Percentiles rank a stretch among this genome's conserved stretches.
These are phyloP conservation scores for Pipistrellus pygmaeus DNA, from an alignment of 2,797 vertebrate species.

Conservation along the genomic window DNA sequence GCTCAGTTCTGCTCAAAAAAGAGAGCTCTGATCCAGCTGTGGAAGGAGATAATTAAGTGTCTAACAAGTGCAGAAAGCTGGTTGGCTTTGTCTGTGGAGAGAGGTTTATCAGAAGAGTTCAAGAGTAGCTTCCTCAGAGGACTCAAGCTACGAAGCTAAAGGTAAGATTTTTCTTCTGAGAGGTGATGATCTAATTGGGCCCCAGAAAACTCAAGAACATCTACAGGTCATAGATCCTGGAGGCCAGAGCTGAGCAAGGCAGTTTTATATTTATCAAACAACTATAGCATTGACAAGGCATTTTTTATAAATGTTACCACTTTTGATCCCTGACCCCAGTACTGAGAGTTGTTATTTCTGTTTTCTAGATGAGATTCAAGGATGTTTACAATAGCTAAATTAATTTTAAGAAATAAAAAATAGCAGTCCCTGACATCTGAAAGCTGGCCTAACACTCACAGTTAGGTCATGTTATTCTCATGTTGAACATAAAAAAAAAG, in stretches of 20 bases:
- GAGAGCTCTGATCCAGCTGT: not conserved
- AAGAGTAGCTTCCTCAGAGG: not conserved
- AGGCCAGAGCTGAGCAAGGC: not conserved
- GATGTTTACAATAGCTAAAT: not conserved
- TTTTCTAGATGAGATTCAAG: slow-evolving; percentile 27
- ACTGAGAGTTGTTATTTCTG: slow-evolving; percentile 30
- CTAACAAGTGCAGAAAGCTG: not conserved
- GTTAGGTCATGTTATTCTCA: not conserved
- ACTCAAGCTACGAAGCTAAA: not conserved
- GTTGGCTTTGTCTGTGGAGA: not conserved
- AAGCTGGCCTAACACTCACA: not conserved
- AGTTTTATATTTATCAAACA: not conserved
- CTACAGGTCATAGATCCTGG: not conserved
- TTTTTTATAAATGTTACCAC: not conserved
- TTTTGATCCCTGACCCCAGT: not conserved
- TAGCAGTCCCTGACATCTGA: not conserved
- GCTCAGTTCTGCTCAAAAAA: not conserved
- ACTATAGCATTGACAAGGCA: not conserved
- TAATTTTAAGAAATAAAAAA: slow-evolving; percentile 24
- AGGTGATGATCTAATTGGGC: not conserved
- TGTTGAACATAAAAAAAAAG: slow-evolving; percentile 5
- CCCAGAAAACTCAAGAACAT: not conserved
- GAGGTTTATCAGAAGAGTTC: slow-evolving; percentile 22
- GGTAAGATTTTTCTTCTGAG: slow-evolving; percentile 5
- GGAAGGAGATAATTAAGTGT: not conserved